These are phyloP conservation scores for Gobionotothen gibberifrons DNA, from an alignment of 2,797 vertebrate species.

Conservation along the genomic window DNA sequence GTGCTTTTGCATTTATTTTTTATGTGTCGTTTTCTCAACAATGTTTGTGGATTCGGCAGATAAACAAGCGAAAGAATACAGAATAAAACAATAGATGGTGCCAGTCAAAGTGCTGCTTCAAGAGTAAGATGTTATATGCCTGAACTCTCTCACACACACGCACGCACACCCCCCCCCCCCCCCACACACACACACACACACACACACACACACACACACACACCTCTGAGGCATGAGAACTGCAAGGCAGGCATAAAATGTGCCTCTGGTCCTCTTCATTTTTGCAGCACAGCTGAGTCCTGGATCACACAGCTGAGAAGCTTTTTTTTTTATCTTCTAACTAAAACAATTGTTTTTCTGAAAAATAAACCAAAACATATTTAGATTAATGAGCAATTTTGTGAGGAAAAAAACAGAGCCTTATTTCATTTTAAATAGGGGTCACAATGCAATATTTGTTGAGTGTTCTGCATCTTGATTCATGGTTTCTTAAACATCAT, in stretches of 20 bases:
- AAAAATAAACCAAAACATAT: neutral
- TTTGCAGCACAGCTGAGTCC: constrained; percentile 54
- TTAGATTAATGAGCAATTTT: constrained; percentile 11
- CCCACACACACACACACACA: constrained; percentile 1
- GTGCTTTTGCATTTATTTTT: constrained; percentile 54
- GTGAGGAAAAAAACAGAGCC: constrained; percentile 1
- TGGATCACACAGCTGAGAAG: constrained; percentile 34
- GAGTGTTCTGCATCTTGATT: neutral
- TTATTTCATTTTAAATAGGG: neutral
- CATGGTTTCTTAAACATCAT: constrained; percentile 8
- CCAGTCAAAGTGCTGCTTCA: constrained; percentile 63
- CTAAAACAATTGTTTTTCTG: constrained; percentile 19
- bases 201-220: constrained; percentile 5
- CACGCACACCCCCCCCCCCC: too few relatives aligned
- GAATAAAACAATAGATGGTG: constrained; percentile 74
- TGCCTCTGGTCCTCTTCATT: constrained; percentile 69
- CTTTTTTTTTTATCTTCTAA: constrained; percentile 30
- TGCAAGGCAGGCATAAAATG: constrained; percentile 72
- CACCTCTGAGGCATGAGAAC: constrained; percentile 62
- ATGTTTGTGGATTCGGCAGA: constrained; percentile 56
- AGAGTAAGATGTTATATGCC: constrained; percentile 60
- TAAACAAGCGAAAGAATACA: constrained; percentile 54
- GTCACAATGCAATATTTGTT: neutral
- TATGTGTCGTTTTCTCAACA: constrained; percentile 54
- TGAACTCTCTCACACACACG: constrained; percentile 12